Base-by-base conservation (phyloP, 2,797 vertebrate species). In the Sorex maritimensis region DNA sequence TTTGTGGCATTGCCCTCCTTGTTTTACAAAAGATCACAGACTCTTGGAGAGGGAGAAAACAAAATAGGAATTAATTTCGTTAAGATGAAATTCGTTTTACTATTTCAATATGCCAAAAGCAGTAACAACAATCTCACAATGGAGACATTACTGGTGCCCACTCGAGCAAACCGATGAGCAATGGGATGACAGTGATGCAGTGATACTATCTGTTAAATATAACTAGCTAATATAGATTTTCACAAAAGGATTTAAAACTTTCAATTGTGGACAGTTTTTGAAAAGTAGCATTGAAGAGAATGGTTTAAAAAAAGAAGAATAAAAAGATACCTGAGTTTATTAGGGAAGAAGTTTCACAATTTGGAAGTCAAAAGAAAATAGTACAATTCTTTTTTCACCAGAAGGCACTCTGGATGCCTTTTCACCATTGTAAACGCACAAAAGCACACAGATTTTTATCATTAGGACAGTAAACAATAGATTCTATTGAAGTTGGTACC, bases 331-430 rank as follows among this genome's bases (percentile, higher is more conserved):
- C 71, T 94, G 21, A 5, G 7, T 44, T 44, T 44, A 49, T 73
- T 28, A 72, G 17, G 1, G 0, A 55, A 89, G 67, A 4, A 86
- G 30, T 21, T 89, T 94, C 34, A 34, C 86, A 92, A 86, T 92
- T 96, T 91, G 81, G 90, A 86, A 95, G 19, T 55, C 75, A 86
- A 73, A 93, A 68, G 28, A 94, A 94, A 95, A 81, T 21, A 90
- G 7, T 38, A 1, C 2, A 77, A 73, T 96, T 88, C 74, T 69
- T 0, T 67, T n/a, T 68, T 0, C 41, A 75, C 74, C 88, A 73
- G 5, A 94, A 97, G 80, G 55, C 67, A 90, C n/a, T 61, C 30
- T 61, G 19, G 97, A 96, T 92, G 52, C 90, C 75, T 91, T 86
- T 12, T 14, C 67, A 93, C 34, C 46, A 19, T 14, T 34, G 34